Evolutionary conservation across 2,113 vertebrate genomes (phyloP), one percentile per base, ranked within the genome.

Genomic region (Notarius lentiginosus): DNA sequence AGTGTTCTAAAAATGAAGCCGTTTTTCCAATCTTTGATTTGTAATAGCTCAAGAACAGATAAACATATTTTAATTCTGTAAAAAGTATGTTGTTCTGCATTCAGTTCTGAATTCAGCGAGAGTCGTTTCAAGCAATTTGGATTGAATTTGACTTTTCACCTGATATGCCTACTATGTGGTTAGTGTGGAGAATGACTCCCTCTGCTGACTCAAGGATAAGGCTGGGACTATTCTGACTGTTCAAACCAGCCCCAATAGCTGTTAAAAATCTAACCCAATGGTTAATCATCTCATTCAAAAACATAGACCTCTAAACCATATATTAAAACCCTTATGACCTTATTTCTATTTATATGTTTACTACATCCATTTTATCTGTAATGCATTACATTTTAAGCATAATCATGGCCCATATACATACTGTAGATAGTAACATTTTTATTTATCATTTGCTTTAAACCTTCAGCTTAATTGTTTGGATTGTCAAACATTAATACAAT

Each of bases 161-260:
- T 41, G 41, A 4, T 41, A 41, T 41, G 4, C 41, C 41, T 41
- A 41, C 41, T 41, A 4, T 41, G 41, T 41, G 41, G 41, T 53
- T 51, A 76, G 5, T 76, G 41, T 61, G 73, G 24, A 56, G 17
- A 73, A 34, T 49, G 68, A 58, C 76, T 63, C 87, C 83, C 66
- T 85, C 87, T 88, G 77, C 47, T 85, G 83, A 47, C 30, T 10
- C 1, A 66, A 73, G 4, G 22, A 51, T 65, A 34, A 27, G 14
- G 30, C n/a, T 83, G 60, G 47, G 12, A 15, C 41, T 41, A 41
- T 66, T 55, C 5, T 58, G 20, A 34, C 2, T 1, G 15, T 41
- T 72, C 17, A 72, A 72, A 20, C 7, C 15, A 73, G 34, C 18
- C 70, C 70, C 66, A 34, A 70, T 7, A 73, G 18, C 30, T 72